Evolutionary conservation across 1,140 invertebrate genomes (phyloP).

Genomic region (Bombus superbus): DNA sequence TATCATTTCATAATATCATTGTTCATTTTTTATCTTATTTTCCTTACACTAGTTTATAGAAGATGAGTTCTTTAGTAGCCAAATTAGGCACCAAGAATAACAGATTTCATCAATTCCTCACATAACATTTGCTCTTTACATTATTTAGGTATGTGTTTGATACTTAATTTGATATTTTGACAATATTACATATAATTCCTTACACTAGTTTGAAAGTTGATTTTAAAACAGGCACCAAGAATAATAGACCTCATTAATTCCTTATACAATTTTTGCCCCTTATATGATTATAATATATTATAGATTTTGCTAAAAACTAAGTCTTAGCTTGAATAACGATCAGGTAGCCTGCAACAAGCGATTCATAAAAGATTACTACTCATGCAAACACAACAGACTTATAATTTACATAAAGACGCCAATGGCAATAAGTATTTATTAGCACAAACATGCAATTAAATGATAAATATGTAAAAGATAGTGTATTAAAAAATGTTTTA

Average conservation of each 20-base stretch:
- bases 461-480: conserved; percentile 23
- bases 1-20: conserved; percentile 47
- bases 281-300: conserved; percentile 66
- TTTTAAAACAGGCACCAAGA: conserved; percentile 56
- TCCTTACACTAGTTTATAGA: conserved; percentile 60
- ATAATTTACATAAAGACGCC: conserved; percentile 27
- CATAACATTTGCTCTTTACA: conserved; percentile 69
- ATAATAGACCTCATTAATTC: conserved; percentile 58
- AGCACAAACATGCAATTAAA: conserved; percentile 58
- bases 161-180: conserved; percentile 28
- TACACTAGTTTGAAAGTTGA: conserved; percentile 61
- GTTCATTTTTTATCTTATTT: conserved; percentile 37
- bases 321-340: conserved; percentile 73
- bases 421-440: conserved; percentile 34
- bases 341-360: conserved; percentile 74
- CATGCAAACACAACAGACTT: conserved; percentile 68
- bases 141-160: conserved; percentile 46
- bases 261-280: conserved; percentile 71
- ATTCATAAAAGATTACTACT: conserved; percentile 77
- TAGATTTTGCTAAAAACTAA: conserved; percentile 67
- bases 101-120: conserved; percentile 52
- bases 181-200: conserved; percentile 49
- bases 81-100: conserved; percentile 58
- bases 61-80: conserved; percentile 41
- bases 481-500: not conserved